Evolutionary conservation across 2,113 vertebrate genomes (phyloP).

Genomic region (Daphoenositta chrysoptera): DNA sequence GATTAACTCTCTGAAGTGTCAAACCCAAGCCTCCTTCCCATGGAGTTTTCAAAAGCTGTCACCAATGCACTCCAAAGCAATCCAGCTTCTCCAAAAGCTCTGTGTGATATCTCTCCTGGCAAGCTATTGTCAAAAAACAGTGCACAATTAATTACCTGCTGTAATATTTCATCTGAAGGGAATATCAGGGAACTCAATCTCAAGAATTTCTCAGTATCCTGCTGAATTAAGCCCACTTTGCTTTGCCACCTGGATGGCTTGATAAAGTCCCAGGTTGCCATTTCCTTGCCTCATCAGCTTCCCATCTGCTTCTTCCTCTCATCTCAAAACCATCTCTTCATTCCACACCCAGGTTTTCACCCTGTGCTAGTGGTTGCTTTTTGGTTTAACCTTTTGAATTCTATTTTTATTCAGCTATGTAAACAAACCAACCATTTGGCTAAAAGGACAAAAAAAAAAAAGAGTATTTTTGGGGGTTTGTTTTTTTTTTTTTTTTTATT

Average conservation of each 20-base stretch:
- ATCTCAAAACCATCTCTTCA: background rate
- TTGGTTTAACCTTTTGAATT: background rate
- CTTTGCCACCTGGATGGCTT: conserved; percentile 36
- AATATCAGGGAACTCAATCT: background rate
- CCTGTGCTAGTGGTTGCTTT: background rate
- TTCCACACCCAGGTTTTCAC: background rate
- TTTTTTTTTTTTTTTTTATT: background rate
- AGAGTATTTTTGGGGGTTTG: too few relatives aligned
- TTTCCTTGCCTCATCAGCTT: conserved; percentile 60
- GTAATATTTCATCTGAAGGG: background rate
- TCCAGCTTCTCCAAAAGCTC: background rate
- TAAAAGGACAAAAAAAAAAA: background rate
- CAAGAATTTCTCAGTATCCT: background rate
- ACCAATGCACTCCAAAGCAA: background rate
- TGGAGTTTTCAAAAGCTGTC: background rate
- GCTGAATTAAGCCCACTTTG: background rate
- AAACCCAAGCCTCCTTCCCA: background rate
- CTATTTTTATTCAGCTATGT: background rate
- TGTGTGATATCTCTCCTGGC: background rate
- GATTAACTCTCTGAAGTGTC: background rate
- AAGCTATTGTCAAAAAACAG: background rate
- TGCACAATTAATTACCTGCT: background rate
- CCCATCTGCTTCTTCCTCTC: conserved; percentile 37
- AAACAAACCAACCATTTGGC: background rate
- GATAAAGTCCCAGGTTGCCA: conserved; percentile 27